Evolutionary conservation across 2,888 invertebrate species (phyloP).

Genomic region (Cactoblastis cactorum): DNA sequence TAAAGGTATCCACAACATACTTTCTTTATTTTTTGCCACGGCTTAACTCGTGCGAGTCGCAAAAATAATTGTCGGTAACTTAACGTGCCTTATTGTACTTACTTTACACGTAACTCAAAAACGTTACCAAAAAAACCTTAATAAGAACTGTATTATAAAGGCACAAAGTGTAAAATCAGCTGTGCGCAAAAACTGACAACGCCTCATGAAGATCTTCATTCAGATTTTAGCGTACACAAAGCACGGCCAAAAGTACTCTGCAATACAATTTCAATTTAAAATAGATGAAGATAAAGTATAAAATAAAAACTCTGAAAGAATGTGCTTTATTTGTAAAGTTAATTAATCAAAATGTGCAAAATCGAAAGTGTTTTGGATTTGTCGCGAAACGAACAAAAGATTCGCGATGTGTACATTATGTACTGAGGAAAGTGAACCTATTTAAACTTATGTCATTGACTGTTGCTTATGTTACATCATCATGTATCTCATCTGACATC

Average conservation of each 20-base stretch:
- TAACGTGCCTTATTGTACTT: slow-evolving; percentile 20
- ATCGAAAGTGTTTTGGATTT: slow-evolving; percentile 50
- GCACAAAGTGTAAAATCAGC: slow-evolving; percentile 1
- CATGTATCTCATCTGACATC: slow-evolving; percentile 15
- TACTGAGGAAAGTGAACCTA: slow-evolving; percentile 12
- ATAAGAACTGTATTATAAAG: slow-evolving; percentile 12
- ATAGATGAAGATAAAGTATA: not conserved
- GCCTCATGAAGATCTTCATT: slow-evolving; percentile 28
- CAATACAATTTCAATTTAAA: not conserved
- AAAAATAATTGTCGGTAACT: slow-evolving; percentile 23
- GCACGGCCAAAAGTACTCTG: not conserved
- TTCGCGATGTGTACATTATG: not conserved
- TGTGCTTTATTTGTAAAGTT: slow-evolving; percentile 31
- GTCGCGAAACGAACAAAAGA: slow-evolving; percentile 33
- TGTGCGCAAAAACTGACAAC: slow-evolving; percentile 13
- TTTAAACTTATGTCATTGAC: slow-evolving; percentile 13
- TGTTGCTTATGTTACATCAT: slow-evolving; percentile 10
- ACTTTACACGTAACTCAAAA: slow-evolving; percentile 14
- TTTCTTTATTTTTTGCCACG: slow-evolving; percentile 14
- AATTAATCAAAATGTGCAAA: slow-evolving; percentile 49
- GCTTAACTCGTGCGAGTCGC: slow-evolving; percentile 22
- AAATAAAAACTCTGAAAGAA: not conserved
- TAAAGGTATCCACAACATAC: slow-evolving; percentile 19
- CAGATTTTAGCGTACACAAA: slow-evolving; percentile 21
- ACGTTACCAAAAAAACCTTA: not conserved